phyloP scores from a whole-genome alignment of 2,113 vertebrate genomes.

The Steatornis caripensis region DNA sequence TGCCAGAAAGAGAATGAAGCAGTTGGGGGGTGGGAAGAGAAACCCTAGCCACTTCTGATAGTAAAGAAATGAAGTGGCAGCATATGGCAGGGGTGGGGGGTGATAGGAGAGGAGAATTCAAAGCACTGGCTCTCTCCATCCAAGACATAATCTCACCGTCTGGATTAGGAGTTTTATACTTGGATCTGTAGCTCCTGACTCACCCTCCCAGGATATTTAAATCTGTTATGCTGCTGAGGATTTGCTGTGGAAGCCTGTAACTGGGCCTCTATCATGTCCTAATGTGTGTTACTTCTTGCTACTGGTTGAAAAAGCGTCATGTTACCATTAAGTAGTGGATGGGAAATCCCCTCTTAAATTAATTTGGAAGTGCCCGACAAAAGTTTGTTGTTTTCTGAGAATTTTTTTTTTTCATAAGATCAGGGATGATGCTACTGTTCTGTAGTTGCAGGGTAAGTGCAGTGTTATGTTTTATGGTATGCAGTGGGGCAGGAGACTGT shows the following conservation, averaged over 20 bases:
- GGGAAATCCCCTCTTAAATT: background rate
- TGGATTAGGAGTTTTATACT: slow-evolving; percentile 25
- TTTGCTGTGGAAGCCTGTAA: slow-evolving; percentile 7
- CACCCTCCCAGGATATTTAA: slow-evolving; percentile 9
- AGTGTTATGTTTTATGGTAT: background rate
- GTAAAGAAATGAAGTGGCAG: slow-evolving; percentile 50
- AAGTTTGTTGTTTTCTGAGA: background rate
- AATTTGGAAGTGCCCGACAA: background rate
- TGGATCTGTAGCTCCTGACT: background rate
- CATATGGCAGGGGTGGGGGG: background rate
- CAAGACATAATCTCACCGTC: background rate
- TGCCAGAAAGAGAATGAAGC: slow-evolving; percentile 60
- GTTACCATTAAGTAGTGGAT: background rate
- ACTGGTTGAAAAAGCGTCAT: background rate
- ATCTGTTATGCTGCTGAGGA: background rate
- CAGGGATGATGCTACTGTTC: background rate
- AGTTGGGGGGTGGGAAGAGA: slow-evolving; percentile 31
- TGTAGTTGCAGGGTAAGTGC: background rate
- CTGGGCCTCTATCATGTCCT: background rate
- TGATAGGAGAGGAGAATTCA: slow-evolving; percentile 26
- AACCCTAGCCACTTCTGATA: slow-evolving; percentile 45
- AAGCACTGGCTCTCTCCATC: background rate
- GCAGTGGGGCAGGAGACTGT: background rate
- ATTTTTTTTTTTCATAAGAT: background rate
- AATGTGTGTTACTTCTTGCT: background rate